Evolutionary conservation across 2,888 invertebrate genomes (phyloP).

Genomic region (Iselma pallidipennis): DNA sequence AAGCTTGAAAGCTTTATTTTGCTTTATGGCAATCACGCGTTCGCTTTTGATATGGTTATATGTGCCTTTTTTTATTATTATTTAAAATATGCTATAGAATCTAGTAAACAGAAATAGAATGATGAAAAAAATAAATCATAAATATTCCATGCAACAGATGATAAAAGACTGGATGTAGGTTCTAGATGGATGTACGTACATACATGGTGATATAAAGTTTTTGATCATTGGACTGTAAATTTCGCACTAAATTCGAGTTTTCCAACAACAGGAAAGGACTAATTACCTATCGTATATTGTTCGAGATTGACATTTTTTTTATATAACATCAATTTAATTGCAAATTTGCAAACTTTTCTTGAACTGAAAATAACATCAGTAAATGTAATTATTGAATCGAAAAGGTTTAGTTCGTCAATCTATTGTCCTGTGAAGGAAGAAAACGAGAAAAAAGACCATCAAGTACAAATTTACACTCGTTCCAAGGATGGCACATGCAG

Average conservation of each 20-base stretch:
- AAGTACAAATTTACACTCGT: slow-evolving; percentile 32
- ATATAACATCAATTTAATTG: not conserved
- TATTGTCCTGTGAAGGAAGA: slow-evolving; percentile 7
- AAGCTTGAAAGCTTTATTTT: slow-evolving; percentile 17
- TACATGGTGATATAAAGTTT: too few species aligned
- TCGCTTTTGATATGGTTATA: slow-evolving; percentile 11
- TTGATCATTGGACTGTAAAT: too few species aligned
- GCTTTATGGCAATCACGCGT: slow-evolving; percentile 16
- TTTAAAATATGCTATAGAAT: not conserved
- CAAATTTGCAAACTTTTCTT: not conserved
- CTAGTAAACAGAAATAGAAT: not conserved
- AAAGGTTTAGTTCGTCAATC: not conserved
- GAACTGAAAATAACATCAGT: not conserved
- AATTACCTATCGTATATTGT: too few species aligned
- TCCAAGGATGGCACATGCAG: slow-evolving; percentile 30
- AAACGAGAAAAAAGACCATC: slow-evolving; percentile 9
- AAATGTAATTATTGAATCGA: not conserved
- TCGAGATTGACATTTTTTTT: too few species aligned
- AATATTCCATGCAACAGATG: not conserved
- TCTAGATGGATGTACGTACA: too few species aligned
- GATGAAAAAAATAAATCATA: not conserved
- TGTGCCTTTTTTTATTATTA: not conserved
- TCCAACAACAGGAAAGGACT: too few species aligned
- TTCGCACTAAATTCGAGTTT: too few species aligned
- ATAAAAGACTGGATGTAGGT: too few species aligned